Percentiles rank a stretch among this genome's conserved stretches.
These are phyloP conservation scores for Helleia helle DNA, from an alignment of 2,888 invertebrate genomes.

Conservation along the genomic window DNA sequence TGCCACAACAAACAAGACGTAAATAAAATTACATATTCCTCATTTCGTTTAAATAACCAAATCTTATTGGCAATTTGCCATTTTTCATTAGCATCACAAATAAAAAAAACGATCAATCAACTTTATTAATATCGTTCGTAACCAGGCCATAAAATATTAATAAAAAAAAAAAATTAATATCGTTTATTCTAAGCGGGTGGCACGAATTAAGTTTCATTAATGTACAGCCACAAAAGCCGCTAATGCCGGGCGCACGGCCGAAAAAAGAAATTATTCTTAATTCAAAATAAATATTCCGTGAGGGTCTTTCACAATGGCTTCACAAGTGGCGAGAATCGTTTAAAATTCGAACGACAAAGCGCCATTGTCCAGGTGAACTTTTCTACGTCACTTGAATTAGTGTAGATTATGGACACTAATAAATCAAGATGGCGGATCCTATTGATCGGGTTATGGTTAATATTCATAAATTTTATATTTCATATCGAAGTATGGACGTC, in stretches of 20 bases:
- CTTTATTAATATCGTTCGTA: background rate
- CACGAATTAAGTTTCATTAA: conserved; percentile 50
- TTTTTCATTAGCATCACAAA: too few relatives aligned
- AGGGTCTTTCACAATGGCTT: conserved; percentile 57
- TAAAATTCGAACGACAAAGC: conserved; percentile 63
- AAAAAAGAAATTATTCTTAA: conserved; percentile 68
- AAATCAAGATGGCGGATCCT: conserved; percentile 44
- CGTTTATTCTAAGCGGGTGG: conserved; percentile 39
- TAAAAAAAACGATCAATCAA: conserved; percentile 4
- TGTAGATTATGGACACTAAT: conserved; percentile 65
- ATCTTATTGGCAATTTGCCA: too few relatives aligned
- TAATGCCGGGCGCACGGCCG: conserved; percentile 70
- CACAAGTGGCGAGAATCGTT: conserved; percentile 55
- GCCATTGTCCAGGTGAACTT: conserved; percentile 60
- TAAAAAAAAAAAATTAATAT: too few relatives aligned
- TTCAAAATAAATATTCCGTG: conserved; percentile 49
- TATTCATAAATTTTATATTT: conserved; percentile 68
- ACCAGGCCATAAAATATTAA: too few relatives aligned
- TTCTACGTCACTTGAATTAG: conserved; percentile 70
- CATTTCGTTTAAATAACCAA: background rate
- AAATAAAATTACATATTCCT: too few relatives aligned
- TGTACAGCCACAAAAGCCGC: conserved; percentile 55
- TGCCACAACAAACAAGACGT: too few relatives aligned
- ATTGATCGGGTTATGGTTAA: conserved; percentile 56
- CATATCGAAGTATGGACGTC: conserved; percentile 4